These are phyloP conservation scores for Drosophila elegans DNA, from an alignment of 1,140 invertebrate genomes.

Conservation along the genomic window DNA sequence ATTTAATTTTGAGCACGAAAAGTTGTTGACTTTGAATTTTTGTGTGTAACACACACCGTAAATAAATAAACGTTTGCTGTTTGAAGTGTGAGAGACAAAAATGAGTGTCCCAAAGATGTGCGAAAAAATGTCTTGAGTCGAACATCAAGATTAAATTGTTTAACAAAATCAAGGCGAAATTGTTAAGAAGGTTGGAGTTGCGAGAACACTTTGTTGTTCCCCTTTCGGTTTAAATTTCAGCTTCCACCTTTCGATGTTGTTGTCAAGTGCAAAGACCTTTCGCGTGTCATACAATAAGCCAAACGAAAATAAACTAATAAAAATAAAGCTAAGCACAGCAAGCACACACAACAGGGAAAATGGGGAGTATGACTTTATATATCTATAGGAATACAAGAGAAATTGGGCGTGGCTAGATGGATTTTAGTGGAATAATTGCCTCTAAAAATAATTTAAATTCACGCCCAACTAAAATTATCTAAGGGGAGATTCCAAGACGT, in stretches of 20 bases:
- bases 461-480: neutral
- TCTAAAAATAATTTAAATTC: constrained; percentile 4
- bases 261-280: constrained; percentile 78
- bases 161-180: constrained; percentile 43
- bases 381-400: constrained; percentile 12
- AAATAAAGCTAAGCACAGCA: constrained; percentile 50
- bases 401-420: constrained; percentile 30
- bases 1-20: constrained; percentile 70
- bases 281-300: constrained; percentile 61
- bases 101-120: constrained; percentile 32
- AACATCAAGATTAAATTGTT: constrained; percentile 51
- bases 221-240: constrained; percentile 17
- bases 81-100: constrained; percentile 16
- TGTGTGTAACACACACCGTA: constrained; percentile 28
- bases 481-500: no score
- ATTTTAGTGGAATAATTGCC: constrained; percentile 5
- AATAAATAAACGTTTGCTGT: constrained; percentile 24
- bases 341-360: constrained; percentile 1
- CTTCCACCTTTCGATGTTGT: constrained; percentile 44
- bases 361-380: constrained; percentile 10
- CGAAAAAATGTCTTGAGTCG: constrained; percentile 38
- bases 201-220: constrained; percentile 23
- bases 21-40: constrained; percentile 74
- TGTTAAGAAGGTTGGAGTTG: constrained; percentile 21
- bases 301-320: constrained; percentile 44